A percentile compares a stretch with the other conserved stretches of the same genome.
Conservation (phyloP, 2,888 invertebrate species). For the Drosophila affinis region DNA sequence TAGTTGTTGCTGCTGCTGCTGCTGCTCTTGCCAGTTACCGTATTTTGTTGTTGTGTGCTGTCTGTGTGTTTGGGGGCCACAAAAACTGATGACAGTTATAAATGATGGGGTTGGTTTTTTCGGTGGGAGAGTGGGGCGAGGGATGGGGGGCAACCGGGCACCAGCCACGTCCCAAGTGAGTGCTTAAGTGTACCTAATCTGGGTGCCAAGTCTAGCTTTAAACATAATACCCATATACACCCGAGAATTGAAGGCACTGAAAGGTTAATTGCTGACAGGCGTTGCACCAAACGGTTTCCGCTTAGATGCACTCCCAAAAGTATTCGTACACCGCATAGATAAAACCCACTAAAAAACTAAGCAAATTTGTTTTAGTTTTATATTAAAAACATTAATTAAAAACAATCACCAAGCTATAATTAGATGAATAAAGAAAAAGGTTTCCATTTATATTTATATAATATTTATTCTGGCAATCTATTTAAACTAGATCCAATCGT, state of each 20-base stretch:
- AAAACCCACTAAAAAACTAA: no score
- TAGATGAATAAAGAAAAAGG: no score
- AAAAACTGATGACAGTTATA: slow-evolving; percentile 79
- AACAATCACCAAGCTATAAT: no score
- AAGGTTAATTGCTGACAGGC: neutral
- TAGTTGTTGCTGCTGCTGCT: slow-evolving; percentile 55
- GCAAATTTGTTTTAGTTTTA: no score
- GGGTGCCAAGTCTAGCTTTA: slow-evolving; percentile 20
- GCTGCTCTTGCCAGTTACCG: slow-evolving; percentile 39
- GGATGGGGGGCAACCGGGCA: slow-evolving; percentile 16
- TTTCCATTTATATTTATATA: no score
- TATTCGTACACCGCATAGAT: no score
- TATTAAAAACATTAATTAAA: no score
- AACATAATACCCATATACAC: neutral
- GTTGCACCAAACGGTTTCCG: neutral
- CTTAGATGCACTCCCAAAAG: neutral
- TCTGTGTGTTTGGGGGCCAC: slow-evolving; percentile 50
- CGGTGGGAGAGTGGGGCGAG: slow-evolving; percentile 8
- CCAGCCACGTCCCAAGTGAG: slow-evolving; percentile 37
- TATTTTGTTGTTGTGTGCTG: slow-evolving; percentile 15
- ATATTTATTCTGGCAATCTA: no score
- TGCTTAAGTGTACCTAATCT: slow-evolving; percentile 43
- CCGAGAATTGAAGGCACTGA: neutral
- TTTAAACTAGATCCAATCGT: no score
- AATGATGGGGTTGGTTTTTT: slow-evolving; percentile 68